phyloP scores from a whole-genome alignment of 2,797 vertebrate genomes.

The Glyptemys insculpta region DNA sequence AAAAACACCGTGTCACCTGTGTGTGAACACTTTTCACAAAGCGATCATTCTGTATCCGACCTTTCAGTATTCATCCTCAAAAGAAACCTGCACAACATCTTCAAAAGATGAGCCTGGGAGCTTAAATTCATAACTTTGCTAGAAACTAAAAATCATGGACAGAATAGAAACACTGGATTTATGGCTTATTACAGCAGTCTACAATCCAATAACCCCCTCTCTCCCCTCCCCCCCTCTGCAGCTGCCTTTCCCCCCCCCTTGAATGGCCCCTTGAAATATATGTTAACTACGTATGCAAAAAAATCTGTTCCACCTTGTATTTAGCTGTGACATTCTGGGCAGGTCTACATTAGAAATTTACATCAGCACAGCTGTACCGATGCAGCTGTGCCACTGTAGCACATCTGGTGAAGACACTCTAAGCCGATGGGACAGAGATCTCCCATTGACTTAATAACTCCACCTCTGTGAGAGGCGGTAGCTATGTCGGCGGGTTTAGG shows the following conservation, averaged over 20 bases:
- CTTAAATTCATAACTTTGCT: neutral
- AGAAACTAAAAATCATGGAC: neutral
- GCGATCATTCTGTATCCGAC: neutral
- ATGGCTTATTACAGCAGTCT: neutral
- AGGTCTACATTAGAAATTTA: neutral
- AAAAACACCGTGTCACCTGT: neutral
- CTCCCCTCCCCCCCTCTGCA: rapidly evolving
- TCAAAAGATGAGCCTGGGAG: neutral
- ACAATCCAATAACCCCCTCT: neutral
- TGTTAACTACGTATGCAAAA: neutral
- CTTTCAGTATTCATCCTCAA: neutral
- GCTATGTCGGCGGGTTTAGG: neutral
- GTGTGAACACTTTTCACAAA: neutral
- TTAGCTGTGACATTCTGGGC: neutral
- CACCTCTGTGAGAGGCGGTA: neutral
- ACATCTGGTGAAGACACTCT: neutral
- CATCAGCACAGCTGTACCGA: no score
- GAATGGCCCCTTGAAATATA: neutral
- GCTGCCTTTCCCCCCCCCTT: neutral
- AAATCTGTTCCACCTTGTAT: neutral
- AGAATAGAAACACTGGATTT: neutral
- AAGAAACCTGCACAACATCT: neutral
- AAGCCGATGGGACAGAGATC: neutral
- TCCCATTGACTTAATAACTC: neutral
- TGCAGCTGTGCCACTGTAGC: no score